Base-by-base conservation (phyloP, 1,140 invertebrate genomes). In the Drosophila funebris region DNA sequence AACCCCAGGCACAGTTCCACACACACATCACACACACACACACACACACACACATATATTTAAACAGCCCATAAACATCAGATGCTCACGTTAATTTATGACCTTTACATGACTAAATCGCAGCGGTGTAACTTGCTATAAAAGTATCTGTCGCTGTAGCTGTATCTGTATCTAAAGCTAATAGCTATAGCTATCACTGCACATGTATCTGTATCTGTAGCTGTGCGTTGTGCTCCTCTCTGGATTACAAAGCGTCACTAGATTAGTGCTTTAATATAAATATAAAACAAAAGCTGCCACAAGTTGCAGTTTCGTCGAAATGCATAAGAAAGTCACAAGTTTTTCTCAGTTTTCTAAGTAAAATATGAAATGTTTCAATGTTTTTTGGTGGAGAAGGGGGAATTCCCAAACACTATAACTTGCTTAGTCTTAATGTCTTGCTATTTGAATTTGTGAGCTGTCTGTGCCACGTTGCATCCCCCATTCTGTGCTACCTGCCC, bases 1-100 rank as follows among this genome's bases (percentile, higher is more conserved):
- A 29, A 52, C 13, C 29, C 27, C 46, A 27, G 24, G 4, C 6
- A 18, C 20, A 31, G 27, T 24, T n/a, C 7, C 56, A 18, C 31
- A 57, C 24, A 2, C 29, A 3, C n/a, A n/a, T n/a, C 31, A 2
- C 14, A 4, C 16, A 9, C 41, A 33, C 56, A 31, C 33, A 13
- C 31, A 2, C 14, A 4, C 16, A 9, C 41, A 33, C 56, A 31
- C 33, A 13, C 8, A 14, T 24, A 27, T 46, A 20, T 24, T 52
- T 7, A 46, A 33, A 54, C n/a, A 58, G 69, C 33, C 43, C 24
- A 73, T 81, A 73, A 76, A 73, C 48, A 60, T 71, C 39, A 18
- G 37, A 36, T 46, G 50, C 37, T 58, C 64, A 43, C 27, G 11
- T 48, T 77, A 77, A 82, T 82, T 82, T 82, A 82, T 73, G 78